phyloP scores from a whole-genome alignment of 2,888 invertebrate species.

The Lamproptera curius region DNA sequence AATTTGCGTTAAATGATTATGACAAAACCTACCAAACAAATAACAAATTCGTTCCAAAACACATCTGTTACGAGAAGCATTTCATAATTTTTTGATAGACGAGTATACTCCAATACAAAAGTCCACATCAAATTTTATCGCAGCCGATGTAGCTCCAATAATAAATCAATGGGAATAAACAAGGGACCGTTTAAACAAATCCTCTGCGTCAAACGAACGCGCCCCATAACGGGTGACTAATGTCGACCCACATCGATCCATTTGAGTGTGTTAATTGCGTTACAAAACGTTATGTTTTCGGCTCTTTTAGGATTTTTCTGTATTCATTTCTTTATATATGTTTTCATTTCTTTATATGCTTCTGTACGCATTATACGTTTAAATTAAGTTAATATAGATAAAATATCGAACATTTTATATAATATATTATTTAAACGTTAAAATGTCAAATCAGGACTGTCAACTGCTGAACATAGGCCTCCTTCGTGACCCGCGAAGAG shows the following conservation, averaged over 20 bases:
- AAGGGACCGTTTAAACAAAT: conserved; percentile 1
- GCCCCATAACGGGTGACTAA: not conserved
- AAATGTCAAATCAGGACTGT: no score
- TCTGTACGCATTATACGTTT: not conserved
- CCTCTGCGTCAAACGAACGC: not conserved
- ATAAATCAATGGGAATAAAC: not conserved
- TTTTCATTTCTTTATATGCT: not conserved
- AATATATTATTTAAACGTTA: no score
- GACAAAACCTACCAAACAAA: no score
- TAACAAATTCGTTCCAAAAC: no score
- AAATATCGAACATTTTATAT: not conserved
- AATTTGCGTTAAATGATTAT: no score
- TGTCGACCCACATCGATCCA: not conserved
- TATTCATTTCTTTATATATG: not conserved
- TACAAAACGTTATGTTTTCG: conserved; percentile 2
- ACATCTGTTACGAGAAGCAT: no score
- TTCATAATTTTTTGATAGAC: no score
- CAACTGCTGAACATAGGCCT: no score
- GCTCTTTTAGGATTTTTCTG: not conserved
- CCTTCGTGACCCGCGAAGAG: no score
- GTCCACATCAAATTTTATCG: no score
- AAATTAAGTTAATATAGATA: not conserved
- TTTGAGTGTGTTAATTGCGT: conserved; percentile 1
- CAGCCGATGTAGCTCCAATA: not conserved
- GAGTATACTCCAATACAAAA: no score